Conservation (phyloP, 2,888 invertebrate genomes). For the Phortica okadai region DNA sequence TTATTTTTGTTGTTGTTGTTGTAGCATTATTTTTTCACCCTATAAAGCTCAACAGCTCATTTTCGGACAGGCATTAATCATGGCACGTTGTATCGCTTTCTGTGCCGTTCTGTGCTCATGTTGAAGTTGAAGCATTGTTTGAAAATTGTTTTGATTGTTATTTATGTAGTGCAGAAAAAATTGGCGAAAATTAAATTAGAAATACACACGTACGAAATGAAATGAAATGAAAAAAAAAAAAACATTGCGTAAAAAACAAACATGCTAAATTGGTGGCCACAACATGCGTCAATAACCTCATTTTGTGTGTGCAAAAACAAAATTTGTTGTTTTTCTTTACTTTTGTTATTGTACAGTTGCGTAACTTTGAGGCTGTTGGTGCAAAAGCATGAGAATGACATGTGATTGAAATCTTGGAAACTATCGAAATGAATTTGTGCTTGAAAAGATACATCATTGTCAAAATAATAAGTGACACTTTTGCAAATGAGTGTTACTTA, state of each 20-base stretch:
- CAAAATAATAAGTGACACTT: too few species aligned
- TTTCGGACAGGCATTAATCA: constrained; percentile 66
- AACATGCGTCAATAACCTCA: constrained; percentile 68
- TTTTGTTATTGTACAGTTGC: too few species aligned
- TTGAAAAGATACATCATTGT: too few species aligned
- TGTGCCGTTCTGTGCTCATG: background rate
- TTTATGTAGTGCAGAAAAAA: constrained; percentile 5
- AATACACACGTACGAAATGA: constrained; percentile 49
- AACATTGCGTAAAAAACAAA: constrained; percentile 37
- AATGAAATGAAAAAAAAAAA: constrained; percentile 50
- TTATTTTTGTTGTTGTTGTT: constrained; percentile 66
- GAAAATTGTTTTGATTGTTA: constrained; percentile 57
- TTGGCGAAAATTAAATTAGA: constrained; percentile 32
- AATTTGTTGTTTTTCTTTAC: constrained; percentile 2
- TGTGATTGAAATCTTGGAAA: too few species aligned
- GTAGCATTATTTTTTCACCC: constrained; percentile 66
- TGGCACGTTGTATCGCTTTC: constrained; percentile 16
- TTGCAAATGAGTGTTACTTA: too few species aligned
- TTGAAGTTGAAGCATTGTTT: constrained; percentile 32
- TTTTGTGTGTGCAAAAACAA: background rate
- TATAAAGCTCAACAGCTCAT: constrained; percentile 51
- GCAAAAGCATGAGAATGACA: too few species aligned
- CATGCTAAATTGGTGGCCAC: constrained; percentile 50
- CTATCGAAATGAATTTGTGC: too few species aligned
- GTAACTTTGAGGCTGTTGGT: too few species aligned